Evolutionary conservation across 2,888 invertebrate species (phyloP).

Genomic region (Trichopria drosophilae): DNA sequence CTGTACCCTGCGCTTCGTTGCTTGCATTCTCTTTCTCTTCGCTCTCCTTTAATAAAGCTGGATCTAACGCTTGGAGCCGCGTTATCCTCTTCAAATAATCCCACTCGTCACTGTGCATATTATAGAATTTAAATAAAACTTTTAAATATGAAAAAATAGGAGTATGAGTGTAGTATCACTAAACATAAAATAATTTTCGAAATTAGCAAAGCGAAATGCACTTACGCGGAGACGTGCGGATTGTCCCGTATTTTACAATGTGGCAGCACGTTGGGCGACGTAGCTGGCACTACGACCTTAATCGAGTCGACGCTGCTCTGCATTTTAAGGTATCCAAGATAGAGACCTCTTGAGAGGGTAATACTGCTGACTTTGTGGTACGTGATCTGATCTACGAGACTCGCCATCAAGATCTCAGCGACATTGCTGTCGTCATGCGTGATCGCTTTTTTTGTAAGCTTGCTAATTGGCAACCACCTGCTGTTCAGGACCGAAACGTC

Average conservation of each 20-base stretch:
- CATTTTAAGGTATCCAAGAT: slow-evolving; percentile 94
- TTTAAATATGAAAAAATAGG: not conserved
- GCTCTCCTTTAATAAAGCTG: slow-evolving; percentile 54
- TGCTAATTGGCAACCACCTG: slow-evolving; percentile 87
- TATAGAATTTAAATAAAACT: not conserved
- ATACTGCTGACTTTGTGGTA: slow-evolving; percentile 82
- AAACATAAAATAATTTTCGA: not conserved
- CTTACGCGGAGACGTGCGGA: slow-evolving; percentile 92
- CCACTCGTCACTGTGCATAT: slow-evolving; percentile 86
- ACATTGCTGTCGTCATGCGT: slow-evolving; percentile 76
- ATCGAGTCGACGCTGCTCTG: slow-evolving; percentile 95
- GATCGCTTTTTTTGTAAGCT: slow-evolving; percentile 78
- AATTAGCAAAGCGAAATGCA: no score
- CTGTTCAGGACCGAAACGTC: slow-evolving; percentile 86
- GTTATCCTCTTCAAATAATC: slow-evolving; percentile 72
- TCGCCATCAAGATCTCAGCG: slow-evolving; percentile 81
- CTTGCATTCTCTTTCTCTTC: slow-evolving; percentile 52
- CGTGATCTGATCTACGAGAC: slow-evolving; percentile 77
- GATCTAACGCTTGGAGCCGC: slow-evolving; percentile 54
- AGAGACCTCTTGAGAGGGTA: slow-evolving; percentile 83
- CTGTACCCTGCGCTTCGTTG: slow-evolving; percentile 60
- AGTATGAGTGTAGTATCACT: not conserved
- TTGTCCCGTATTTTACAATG: slow-evolving; percentile 92
- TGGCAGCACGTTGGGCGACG: slow-evolving; percentile 92
- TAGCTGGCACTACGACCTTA: slow-evolving; percentile 87